phyloP scores from a whole-genome alignment of 1,140 invertebrate genomes.

The Limonius californicus region DNA sequence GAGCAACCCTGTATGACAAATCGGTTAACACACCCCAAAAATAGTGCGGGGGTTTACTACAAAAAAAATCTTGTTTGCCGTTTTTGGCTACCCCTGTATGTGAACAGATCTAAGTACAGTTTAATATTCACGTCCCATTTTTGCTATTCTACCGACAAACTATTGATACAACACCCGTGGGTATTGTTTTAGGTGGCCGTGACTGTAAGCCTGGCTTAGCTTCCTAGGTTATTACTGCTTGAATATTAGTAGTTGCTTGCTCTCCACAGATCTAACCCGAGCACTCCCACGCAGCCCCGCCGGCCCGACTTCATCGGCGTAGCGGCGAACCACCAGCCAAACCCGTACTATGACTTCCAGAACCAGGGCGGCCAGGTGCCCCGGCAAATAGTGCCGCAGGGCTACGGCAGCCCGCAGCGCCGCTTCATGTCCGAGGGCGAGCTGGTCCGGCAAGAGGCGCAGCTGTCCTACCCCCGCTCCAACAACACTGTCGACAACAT shows the following conservation, averaged over 20 bases:
- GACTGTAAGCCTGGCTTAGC: neutral
- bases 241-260: conserved; percentile 40
- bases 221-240: neutral
- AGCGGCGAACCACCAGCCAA: conserved; percentile 46
- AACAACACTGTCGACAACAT: conserved; percentile 64
- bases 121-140: too few relatives aligned
- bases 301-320: conserved; percentile 82
- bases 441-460: conserved; percentile 64
- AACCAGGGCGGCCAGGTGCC: conserved; percentile 41
- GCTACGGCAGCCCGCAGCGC: conserved; percentile 66
- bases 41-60: too few relatives aligned
- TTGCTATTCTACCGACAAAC: too few relatives aligned
- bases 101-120: too few relatives aligned
- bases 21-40: too few relatives aligned
- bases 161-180: too few relatives aligned
- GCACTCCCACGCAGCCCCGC: conserved; percentile 80
- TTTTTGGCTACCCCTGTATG: too few relatives aligned
- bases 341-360: conserved; percentile 45
- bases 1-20: too few relatives aligned
- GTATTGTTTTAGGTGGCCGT: too few relatives aligned
- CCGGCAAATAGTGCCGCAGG: conserved; percentile 39
- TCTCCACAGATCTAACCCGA: conserved; percentile 76
- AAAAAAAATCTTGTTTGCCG: too few relatives aligned
- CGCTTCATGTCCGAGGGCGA: conserved; percentile 83
- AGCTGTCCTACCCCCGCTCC: conserved; percentile 53